Base-by-base conservation (phyloP, 2,797 vertebrate genomes). In the Vultur gryphus region DNA sequence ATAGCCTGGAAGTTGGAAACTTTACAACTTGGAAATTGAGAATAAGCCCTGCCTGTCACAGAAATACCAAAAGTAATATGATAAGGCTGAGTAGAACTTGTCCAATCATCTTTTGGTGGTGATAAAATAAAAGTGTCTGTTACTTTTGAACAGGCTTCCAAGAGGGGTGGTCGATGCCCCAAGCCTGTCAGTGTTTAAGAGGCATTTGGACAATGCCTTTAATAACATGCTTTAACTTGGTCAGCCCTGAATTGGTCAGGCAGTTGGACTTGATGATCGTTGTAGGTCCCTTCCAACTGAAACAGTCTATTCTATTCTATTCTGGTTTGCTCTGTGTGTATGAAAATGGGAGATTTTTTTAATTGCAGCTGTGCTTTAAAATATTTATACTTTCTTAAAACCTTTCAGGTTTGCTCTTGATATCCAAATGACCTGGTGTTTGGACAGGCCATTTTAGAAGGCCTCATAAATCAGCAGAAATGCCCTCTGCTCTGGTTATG, bases 131-230 rank as follows among this genome's bases (percentile, higher is more conserved):
- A 73, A 57, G 21, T 29, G 26, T 23, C 25, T 25, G 6, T 37
- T 75, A 4, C 23, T 78, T 78, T 49, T 83, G 28, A 24, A 10
- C 37, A 79, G n/a, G 18, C 61, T 75, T 49, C n/a, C 8, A 12
- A 25, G 25, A 66, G 43, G 37, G 19, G 21, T 70, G n/a, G 21
- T 44, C 0, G 0, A 3, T 78, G 49, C 28, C 54, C 28, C 0
- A 7, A 16, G 37, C 23, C 20, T 90, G 52, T 31, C 28, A 21
- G 52, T 73, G 21, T 35, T 57, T 46, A 39, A 16, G 19, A 75
- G 31, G 26, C 10, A 16, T 52, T 78, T 79, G 79, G 55, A 7
- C 37, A 65, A 4, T 51, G 35, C 33, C 33, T 49, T 25, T 25
- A 39, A 39, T 46, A 48, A 33, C 13, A 4, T 44, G 3, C 20